phyloP scores from a whole-genome alignment of 2,113 vertebrate species.

The Todiramphus chloris region DNA sequence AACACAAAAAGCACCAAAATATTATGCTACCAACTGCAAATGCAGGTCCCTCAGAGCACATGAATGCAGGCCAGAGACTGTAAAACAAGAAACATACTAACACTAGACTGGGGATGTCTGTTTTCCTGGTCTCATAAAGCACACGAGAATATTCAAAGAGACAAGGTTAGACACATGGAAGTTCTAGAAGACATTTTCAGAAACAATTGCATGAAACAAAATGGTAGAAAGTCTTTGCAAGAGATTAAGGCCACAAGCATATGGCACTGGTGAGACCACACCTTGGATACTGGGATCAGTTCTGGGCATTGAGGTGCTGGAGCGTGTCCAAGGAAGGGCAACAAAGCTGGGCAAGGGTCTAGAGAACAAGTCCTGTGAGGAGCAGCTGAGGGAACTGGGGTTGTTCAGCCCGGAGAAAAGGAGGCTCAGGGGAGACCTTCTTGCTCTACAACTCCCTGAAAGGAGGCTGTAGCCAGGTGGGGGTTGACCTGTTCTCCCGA shows the following conservation, averaged over 20 bases:
- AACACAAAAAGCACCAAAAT: background rate
- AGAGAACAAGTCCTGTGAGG: background rate
- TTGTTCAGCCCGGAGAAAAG: background rate
- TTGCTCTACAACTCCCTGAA: background rate
- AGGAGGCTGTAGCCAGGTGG: background rate
- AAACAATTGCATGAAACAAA: background rate
- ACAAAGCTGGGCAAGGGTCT: background rate
- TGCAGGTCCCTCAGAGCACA: background rate
- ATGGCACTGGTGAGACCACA: background rate
- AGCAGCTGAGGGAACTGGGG: background rate
- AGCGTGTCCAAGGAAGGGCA: background rate
- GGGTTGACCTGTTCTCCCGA: background rate
- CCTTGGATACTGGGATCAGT: background rate
- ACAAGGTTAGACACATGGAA: background rate
- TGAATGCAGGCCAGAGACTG: background rate
- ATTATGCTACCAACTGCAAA: background rate
- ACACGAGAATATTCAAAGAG: background rate
- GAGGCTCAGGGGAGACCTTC: background rate
- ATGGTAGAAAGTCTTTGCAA: background rate
- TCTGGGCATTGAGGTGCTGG: background rate
- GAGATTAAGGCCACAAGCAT: background rate
- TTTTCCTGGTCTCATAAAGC: background rate
- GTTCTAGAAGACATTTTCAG: background rate
- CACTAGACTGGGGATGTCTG: rapidly evolving
- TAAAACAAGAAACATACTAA: background rate